Conservation (phyloP, 2,113 vertebrate genomes). For the Recurvirostra avosetta region DNA sequence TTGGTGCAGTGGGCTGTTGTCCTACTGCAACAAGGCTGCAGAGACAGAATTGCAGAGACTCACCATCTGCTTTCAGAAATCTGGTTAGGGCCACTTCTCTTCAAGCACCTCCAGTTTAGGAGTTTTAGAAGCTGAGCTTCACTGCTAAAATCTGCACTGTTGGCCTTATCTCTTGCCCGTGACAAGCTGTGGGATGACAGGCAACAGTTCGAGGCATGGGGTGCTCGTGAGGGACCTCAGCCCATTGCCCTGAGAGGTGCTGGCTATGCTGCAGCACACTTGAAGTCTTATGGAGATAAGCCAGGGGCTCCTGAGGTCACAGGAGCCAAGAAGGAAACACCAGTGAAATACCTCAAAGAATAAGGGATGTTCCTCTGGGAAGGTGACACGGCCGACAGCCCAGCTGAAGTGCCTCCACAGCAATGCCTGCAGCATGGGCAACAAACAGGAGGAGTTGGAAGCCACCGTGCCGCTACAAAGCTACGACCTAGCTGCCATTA, state of each 20-base stretch:
- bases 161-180: not conserved
- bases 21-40: not conserved
- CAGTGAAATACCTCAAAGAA: not conserved
- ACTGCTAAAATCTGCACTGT: not conserved
- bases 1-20: not conserved
- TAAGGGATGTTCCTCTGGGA: not conserved
- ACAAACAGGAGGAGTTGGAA: too few relatives aligned
- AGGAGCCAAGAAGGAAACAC: not conserved
- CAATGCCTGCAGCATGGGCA: too few relatives aligned
- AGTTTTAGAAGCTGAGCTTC: not conserved
- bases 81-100: not conserved
- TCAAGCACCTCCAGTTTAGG: not conserved
- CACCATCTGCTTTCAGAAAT: not conserved
- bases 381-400: not conserved
- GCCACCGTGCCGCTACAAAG: too few relatives aligned
- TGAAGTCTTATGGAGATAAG: not conserved
- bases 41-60: not conserved
- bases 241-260: not conserved
- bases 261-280: not conserved
- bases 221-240: not conserved
- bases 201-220: not conserved
- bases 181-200: not conserved
- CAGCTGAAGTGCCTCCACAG: too few relatives aligned
- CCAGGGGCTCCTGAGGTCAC: not conserved
- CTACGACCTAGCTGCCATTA: too few relatives aligned